Evolutionary conservation across 2,888 invertebrate genomes (phyloP), one percentile per base, ranked within the genome.

Genomic region (Luffia ferchaultella): DNA sequence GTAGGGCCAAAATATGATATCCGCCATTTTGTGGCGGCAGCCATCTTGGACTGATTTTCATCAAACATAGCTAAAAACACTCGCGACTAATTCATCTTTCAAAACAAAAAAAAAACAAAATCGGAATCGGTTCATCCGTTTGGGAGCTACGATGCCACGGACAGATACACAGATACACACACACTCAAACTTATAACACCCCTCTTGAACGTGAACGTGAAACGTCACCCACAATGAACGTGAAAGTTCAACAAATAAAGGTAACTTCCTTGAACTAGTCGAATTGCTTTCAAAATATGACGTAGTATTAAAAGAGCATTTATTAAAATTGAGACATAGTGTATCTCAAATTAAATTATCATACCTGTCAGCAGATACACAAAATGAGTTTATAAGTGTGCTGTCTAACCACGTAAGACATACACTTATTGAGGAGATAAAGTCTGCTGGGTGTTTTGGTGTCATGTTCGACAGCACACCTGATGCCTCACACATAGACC

Each of bases 331-430:
- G 49, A 44, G 49, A 46, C 46, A 51, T 20, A 46, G 48, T 43
- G 12, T 7, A 30, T 30, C 30, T 7, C 30, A n/a, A n/a, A n/a
- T 12, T 30, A 30, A 30, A 30, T 3, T 30, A 53, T 50, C 50
- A 50, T 50, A 53, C 51, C 51, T 52, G 20, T 50, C 50, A 50
- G 50, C 54, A 52, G 50, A 46, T 20, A 52, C 49, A 52, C 46
- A 54, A 48, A 50, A 54, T 47, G 43, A 49, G 30, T 53, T 50
- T 48, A 50, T 53, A 42, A 50, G 50, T 53, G 50, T 52, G 50
- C 45, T 50, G 43, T n/a, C 51, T 12, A 48, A 47, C 18, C 44
- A 51, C 20, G 45, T 48, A 16, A 48, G 48, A 51, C 5, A 1
- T 44, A 9, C 20, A 40, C 20, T 48, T 42, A 18, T 48, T 20